phyloP scores from a whole-genome alignment of 2,797 vertebrate genomes.

The Mionectes olivaceus region DNA sequence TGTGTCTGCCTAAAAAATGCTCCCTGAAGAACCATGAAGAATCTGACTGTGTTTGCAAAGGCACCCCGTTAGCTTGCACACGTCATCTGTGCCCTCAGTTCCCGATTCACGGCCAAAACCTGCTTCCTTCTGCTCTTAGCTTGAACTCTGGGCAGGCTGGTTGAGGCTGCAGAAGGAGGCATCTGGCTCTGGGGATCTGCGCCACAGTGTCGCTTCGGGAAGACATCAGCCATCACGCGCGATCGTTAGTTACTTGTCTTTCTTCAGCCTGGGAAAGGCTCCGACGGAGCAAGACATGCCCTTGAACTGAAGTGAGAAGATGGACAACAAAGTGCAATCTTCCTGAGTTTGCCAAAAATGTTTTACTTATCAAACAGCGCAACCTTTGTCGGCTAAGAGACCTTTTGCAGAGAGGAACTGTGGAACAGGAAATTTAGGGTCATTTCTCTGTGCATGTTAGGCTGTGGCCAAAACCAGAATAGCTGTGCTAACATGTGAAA shows the following conservation, averaged over 20 bases:
- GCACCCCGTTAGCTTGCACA: accelerated
- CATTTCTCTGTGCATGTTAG: neutral
- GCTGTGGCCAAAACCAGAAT: neutral
- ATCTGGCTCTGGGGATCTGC: neutral
- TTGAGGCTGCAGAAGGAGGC: neutral
- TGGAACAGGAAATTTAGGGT: constrained; percentile 35
- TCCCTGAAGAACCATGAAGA: neutral
- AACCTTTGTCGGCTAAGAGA: neutral
- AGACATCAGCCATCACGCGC: accelerated
- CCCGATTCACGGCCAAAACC: neutral
- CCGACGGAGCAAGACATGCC: neutral
- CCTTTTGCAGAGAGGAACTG: constrained; percentile 5
- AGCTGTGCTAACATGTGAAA: constrained; percentile 26
- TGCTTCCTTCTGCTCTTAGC: neutral
- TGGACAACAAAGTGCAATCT: neutral
- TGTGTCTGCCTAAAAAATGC: neutral
- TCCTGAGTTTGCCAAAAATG: neutral
- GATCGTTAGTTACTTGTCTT: neutral
- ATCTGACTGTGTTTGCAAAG: neutral
- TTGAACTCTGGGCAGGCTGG: accelerated
- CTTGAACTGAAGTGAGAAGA: neutral
- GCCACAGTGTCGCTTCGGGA: neutral
- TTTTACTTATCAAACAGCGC: accelerated
- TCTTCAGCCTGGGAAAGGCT: neutral
- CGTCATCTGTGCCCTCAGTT: neutral